Evolutionary conservation across 1,140 invertebrate species (phyloP), one percentile per base, ranked within the genome.

Genomic region (Drosophila pseudoobscura): DNA sequence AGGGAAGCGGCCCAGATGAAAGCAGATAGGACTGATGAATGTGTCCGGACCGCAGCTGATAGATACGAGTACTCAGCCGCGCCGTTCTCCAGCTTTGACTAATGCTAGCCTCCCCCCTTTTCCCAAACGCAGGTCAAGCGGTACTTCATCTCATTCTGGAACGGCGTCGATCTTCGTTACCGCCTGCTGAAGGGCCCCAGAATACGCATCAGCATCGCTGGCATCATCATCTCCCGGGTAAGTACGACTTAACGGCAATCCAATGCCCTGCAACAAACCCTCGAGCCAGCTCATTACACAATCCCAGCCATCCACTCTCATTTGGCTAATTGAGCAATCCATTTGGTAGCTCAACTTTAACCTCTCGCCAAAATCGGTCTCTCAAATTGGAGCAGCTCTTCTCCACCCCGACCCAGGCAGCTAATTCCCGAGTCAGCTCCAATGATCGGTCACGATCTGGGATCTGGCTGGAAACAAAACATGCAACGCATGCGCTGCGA

Each of bases 121-220:
- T 4, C 11, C 1, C 35, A 13, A 39, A 39, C 6, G 3, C 96
- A 98, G 93, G 97, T 98, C 74, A 98, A 98, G 91, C 93, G 97
- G 50, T 98, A 98, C 92, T 98, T 98, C 90, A 97, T 98, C 39
- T 98, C 97, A 5, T 98, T 98, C 91, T 98, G 97, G 97, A 98
- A 98, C 91, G 97, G 97, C 26, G 97, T 98, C 3, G 97, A 98
- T 92, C 93, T 98, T 57, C 94, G 97, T 75, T 98, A 98, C 92
- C 97, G 98, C 90, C 93, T 98, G 53, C 93, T 98, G 20, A 97
- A 97, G 92, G 97, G 97, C 63, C 97, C 97, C 9, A 97, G 96
- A 93, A 97, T 98, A 92, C 94, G 97, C 69, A 97, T 98, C 88
- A 97, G 97, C 80, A 97, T 98, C 80, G 97, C 97, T 70, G 97